Percentiles rank a stretch among this genome's conserved stretches.
Conservation (phyloP, 2,797 vertebrate species). For the Propithecus deckenii region DNA sequence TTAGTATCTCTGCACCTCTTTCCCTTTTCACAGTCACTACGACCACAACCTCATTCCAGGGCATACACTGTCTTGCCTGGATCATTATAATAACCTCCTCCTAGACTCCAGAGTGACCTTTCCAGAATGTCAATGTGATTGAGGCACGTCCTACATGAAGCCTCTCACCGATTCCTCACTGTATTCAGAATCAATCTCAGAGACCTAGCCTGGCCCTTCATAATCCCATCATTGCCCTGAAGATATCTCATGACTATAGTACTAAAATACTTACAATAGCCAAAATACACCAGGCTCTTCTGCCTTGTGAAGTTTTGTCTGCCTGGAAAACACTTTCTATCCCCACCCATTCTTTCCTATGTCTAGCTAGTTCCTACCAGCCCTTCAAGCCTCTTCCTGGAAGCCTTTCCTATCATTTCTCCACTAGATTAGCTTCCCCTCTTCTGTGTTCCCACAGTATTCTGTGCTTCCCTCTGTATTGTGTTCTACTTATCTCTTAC, state of each 20-base stretch:
- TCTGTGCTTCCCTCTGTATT: background rate
- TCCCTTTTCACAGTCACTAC: background rate
- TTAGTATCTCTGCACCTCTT: background rate
- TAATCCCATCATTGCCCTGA: background rate
- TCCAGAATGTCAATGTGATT: background rate
- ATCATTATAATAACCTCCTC: background rate
- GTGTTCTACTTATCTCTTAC: background rate
- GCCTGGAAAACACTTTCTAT: background rate
- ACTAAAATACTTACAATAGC: background rate
- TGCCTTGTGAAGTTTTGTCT: background rate
- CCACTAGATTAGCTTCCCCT: background rate
- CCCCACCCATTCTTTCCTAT: background rate
- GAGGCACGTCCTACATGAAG: background rate
- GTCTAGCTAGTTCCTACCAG: background rate
- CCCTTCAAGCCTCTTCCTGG: background rate
- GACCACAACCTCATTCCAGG: background rate
- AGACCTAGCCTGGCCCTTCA: background rate
- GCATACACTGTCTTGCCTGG: background rate
- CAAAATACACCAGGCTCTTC: background rate
- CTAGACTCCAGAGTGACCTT: background rate
- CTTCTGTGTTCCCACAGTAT: background rate
- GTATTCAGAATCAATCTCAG: constrained; percentile 3
- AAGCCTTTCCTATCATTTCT: background rate
- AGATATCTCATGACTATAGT: background rate
- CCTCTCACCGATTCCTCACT: background rate